Conservation (phyloP, 2,888 invertebrate genomes). For the Alloplasta piceator region DNA sequence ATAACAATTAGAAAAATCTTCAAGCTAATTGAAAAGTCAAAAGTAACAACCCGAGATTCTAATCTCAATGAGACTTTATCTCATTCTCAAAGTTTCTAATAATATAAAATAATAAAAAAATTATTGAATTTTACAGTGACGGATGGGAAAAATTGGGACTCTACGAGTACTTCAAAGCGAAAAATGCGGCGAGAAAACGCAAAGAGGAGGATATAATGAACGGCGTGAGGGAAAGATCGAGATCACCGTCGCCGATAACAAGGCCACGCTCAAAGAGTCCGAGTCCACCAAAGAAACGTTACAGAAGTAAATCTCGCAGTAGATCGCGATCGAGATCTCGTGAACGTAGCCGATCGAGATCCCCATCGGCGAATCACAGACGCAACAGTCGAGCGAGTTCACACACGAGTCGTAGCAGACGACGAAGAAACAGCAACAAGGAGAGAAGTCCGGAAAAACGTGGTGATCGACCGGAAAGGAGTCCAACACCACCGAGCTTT, state of each 20-base stretch:
- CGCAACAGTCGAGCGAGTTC: constrained; percentile 79
- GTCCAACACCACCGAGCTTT: constrained; percentile 90
- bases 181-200: constrained; percentile 94
- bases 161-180: constrained; percentile 98
- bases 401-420: constrained; percentile 83
- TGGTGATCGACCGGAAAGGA: constrained; percentile 82
- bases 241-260: constrained; percentile 92
- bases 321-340: constrained; percentile 84
- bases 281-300: constrained; percentile 90
- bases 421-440: constrained; percentile 83
- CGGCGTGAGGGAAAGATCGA: constrained; percentile 89
- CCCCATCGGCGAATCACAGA: constrained; percentile 81
- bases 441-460: constrained; percentile 81
- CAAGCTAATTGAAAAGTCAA: too few species aligned
- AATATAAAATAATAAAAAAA: background rate
- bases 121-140: constrained; percentile 86
- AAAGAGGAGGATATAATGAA: constrained; percentile 92
- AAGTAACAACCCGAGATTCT: too few species aligned
- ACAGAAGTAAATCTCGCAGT: constrained; percentile 87
- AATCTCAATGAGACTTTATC: too few species aligned
- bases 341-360: constrained; percentile 84
- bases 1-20: too few species aligned
- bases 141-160: constrained; percentile 99
- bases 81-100: too few species aligned
- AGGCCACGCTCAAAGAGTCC: constrained; percentile 89